These are phyloP conservation scores for Semnopithecus entellus DNA, from an alignment of 2,113 vertebrate species.

Conservation along the genomic window DNA sequence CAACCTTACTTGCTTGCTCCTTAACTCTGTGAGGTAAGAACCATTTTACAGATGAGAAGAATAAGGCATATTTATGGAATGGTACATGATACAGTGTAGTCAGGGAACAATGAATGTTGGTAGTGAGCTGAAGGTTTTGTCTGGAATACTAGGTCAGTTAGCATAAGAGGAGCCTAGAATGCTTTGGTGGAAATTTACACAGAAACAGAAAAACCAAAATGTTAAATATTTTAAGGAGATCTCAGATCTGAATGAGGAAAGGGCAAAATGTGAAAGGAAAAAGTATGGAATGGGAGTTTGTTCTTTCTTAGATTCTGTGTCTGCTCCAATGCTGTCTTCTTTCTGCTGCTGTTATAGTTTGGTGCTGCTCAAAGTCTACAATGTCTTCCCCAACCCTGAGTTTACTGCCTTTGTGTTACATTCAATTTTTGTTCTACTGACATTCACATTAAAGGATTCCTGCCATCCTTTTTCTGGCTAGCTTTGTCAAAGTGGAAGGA, in stretches of 20 bases:
- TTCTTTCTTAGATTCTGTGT: neutral
- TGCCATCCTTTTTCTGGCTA: neutral
- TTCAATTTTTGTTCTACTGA: neutral
- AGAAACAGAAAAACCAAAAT: neutral
- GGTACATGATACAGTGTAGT: neutral
- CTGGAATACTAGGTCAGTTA: neutral
- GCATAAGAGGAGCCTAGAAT: neutral
- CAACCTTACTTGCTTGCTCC: neutral
- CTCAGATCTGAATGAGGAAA: neutral
- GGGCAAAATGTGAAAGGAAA: neutral
- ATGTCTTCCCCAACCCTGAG: too few relatives aligned
- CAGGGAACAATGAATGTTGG: neutral
- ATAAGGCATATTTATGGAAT: neutral
- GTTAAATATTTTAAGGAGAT: neutral
- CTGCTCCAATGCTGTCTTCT: neutral
- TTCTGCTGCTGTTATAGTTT: neutral
- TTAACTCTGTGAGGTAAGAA: neutral
- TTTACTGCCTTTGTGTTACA: neutral
- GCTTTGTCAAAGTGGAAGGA: neutral
- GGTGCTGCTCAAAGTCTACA: neutral
- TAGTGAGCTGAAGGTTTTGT: neutral
- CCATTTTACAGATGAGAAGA: neutral
- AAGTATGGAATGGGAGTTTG: neutral
- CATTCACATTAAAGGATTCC: neutral
- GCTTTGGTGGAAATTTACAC: neutral